Percentiles rank a stretch among this genome's conserved stretches.
Conservation (phyloP, 2,797 vertebrate genomes). For the Xerus rutilus region DNA sequence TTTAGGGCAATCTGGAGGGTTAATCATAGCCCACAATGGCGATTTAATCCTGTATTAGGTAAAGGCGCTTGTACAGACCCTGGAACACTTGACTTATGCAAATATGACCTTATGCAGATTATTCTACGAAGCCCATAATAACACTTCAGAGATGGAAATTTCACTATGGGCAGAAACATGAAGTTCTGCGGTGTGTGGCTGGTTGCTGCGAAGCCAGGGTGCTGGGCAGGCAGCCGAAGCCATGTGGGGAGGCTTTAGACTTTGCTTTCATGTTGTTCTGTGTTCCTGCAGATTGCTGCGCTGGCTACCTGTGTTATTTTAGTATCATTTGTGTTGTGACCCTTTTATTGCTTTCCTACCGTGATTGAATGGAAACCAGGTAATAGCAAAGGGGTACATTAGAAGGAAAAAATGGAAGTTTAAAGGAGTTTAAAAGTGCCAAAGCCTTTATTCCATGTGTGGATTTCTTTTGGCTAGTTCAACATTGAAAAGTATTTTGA, state of each 20-base stretch:
- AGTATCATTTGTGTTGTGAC: constrained; percentile 40
- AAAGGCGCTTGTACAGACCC: constrained; percentile 5
- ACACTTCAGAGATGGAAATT: constrained; percentile 68
- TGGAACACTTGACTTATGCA: constrained; percentile 80
- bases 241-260: background rate
- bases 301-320: background rate
- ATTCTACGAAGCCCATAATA: constrained; percentile 67
- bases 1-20: constrained; percentile 70
- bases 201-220: background rate
- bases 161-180: constrained; percentile 4
- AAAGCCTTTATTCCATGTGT: constrained; percentile 53
- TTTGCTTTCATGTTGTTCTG: background rate
- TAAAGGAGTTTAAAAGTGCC: constrained; percentile 35
- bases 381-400: constrained; percentile 52
- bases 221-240: background rate
- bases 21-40: constrained; percentile 58
- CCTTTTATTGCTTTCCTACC: constrained; percentile 44
- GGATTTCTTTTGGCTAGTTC: constrained; percentile 47
- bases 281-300: background rate
- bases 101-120: constrained; percentile 80
- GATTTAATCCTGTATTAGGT: constrained; percentile 63
- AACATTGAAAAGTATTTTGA: constrained; percentile 30
- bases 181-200: background rate
- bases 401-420: background rate
- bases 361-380: constrained; percentile 61